These are phyloP conservation scores for Pterobdella sp. DNA, from an alignment of 2,888 invertebrate genomes.

Conservation along the genomic window DNA sequence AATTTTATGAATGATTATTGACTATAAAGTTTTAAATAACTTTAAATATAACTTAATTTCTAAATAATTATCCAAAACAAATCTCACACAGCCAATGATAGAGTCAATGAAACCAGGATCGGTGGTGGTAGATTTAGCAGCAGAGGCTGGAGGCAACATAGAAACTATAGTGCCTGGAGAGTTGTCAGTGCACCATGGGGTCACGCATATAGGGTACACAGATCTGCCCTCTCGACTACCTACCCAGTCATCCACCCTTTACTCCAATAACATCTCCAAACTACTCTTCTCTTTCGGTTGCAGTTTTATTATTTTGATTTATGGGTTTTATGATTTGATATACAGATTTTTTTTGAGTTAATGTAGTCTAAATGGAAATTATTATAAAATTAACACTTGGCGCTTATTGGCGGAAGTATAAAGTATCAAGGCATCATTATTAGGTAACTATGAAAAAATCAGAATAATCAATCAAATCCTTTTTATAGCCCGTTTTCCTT, in stretches of 20 bases:
- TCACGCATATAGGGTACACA: slow-evolving; percentile 74
- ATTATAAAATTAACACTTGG: too few relatives aligned
- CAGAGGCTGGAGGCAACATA: slow-evolving; percentile 79
- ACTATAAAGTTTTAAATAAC: too few relatives aligned
- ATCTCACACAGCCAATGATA: slow-evolving; percentile 62
- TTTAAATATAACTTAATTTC: too few relatives aligned
- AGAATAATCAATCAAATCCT: too few relatives aligned
- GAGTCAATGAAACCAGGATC: slow-evolving; percentile 77
- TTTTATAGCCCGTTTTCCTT: too few relatives aligned
- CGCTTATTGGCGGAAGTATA: not conserved
- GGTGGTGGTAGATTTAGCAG: slow-evolving; percentile 78
- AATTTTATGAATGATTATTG: too few relatives aligned
- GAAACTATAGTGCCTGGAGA: slow-evolving; percentile 73
- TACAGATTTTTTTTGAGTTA: not conserved
- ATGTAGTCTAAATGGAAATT: too few relatives aligned
- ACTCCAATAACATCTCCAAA: slow-evolving; percentile 84
- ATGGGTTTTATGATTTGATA: not conserved
- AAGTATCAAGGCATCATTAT: not conserved
- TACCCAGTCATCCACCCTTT: slow-evolving; percentile 75
- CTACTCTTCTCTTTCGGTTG: slow-evolving; percentile 71
- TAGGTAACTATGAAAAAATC: not conserved
- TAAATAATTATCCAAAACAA: too few relatives aligned
- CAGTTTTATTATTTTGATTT: slow-evolving; percentile 33
- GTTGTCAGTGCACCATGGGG: slow-evolving; percentile 66
- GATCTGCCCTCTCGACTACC: slow-evolving; percentile 76